Evolutionary conservation across 2,888 invertebrate genomes (phyloP).

Genomic region (Tetramorium bicarinatum): DNA sequence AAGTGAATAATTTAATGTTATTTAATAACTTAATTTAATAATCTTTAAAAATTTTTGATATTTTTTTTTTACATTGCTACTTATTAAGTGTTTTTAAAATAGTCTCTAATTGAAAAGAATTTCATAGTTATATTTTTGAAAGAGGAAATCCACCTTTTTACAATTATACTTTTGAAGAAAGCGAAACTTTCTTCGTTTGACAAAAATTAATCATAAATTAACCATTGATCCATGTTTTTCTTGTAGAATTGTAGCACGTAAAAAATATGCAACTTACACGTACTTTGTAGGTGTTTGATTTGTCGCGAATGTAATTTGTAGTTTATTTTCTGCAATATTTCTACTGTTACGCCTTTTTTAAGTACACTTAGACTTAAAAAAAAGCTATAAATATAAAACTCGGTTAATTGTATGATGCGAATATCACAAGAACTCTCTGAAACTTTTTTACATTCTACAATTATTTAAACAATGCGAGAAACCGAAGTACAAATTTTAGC

Average conservation of each 20-base stretch:
- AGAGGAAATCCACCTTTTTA: neutral
- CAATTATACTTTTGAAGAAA: neutral
- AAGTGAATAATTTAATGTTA: slow-evolving; percentile 6
- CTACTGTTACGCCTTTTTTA: neutral
- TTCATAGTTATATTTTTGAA: neutral
- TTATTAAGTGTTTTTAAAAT: neutral
- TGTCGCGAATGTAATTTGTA: neutral
- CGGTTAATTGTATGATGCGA: no score
- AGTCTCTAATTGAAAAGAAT: neutral
- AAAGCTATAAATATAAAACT: neutral
- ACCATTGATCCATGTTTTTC: neutral
- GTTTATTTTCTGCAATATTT: neutral
- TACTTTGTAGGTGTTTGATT: neutral
- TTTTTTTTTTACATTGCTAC: neutral
- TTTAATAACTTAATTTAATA: neutral
- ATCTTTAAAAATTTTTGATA: neutral
- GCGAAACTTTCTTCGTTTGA: neutral
- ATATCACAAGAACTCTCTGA: neutral
- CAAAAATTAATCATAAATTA: neutral
- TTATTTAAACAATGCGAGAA: neutral
- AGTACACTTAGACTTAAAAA: neutral
- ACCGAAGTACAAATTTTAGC: neutral
- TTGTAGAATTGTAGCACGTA: neutral
- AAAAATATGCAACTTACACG: neutral
- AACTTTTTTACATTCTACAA: neutral